Evolutionary conservation across 1,140 invertebrate genomes (phyloP), one percentile per base, ranked within the genome.

Genomic region (Pseudobourletiella spinata): DNA sequence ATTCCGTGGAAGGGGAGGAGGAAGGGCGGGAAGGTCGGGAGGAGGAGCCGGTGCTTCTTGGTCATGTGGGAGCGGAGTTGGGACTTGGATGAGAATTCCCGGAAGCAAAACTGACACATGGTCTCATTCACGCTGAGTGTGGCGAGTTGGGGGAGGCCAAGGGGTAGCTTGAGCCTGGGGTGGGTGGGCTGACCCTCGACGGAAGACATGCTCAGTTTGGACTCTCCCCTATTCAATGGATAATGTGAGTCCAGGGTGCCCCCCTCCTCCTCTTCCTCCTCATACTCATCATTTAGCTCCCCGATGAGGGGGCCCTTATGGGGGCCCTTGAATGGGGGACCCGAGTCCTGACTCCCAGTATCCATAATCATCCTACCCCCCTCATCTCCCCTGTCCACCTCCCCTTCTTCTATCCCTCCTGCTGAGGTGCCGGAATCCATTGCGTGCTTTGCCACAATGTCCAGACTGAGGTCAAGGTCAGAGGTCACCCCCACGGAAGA

Each of bases 51-150:
- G 42, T 69, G 64, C 26, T 69, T 66, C 24, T 69, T 63, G 0
- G 39, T 58, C 18, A 64, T 24, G 52, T 69, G 64, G 30, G 39
- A 57, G 15, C 61, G 46, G 8, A 69, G 51, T 1, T 56, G 52
- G n/a, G 30, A 32, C 22, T 65, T 54, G 14, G 22, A 42, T 4
- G 61, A 39, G 54, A 69, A 69, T 24, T 64, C 64, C 0, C 58
- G 58, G 25, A 60, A 63, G 24, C 64, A 64, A 26, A 69, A 66
- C 35, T 69, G 63, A 52, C 67, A 63, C 16, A 54, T 64, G 30
- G 59, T 67, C 29, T 61, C 58, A 20, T 14, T 44, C 18, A 20
- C 20, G n/a, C 54, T 46, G n/a, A n/a, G n/a, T n/a, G n/a, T n/a
- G n/a, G n/a, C n/a, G 20, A 66, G 20, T 48, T 64, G 63, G 14